A percentile compares a stretch with the other conserved stretches of the same genome.
These are phyloP conservation scores for Pristionchus exspectatus DNA, from an alignment of 2,888 invertebrate species.

Conservation along the genomic window DNA sequence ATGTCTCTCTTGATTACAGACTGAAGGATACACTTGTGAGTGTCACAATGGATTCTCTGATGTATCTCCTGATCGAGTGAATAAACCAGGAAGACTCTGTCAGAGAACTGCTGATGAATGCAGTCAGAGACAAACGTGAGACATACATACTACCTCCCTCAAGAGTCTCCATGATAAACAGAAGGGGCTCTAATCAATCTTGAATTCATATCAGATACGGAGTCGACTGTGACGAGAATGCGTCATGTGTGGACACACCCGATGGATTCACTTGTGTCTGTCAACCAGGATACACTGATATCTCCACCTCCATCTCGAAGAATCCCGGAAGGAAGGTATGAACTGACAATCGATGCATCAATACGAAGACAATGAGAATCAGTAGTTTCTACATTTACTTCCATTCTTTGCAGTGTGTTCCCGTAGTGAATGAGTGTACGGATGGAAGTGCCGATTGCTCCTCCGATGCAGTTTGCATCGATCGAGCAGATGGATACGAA, in stretches of 20 bases:
- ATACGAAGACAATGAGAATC: background rate
- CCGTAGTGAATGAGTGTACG: conserved; percentile 73
- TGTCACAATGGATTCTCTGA: conserved; percentile 73
- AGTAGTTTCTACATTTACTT: background rate
- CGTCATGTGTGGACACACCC: conserved; percentile 75
- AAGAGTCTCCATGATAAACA: no score
- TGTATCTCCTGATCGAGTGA: conserved; percentile 69
- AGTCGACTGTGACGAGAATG: conserved; percentile 74
- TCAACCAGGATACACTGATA: conserved; percentile 73
- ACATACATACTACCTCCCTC: background rate
- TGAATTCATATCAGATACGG: conserved; percentile 61
- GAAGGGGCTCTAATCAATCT: no score
- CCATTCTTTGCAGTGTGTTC: conserved; percentile 61
- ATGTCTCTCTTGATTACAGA: conserved; percentile 54
- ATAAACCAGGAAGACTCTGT: conserved; percentile 73
- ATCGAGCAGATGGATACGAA: conserved; percentile 90
- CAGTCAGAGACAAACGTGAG: conserved; percentile 62
- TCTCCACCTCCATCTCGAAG: conserved; percentile 69
- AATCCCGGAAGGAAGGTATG: conserved; percentile 71
- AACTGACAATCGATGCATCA: background rate
- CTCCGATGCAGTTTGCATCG: conserved; percentile 90
- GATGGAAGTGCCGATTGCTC: conserved; percentile 87
- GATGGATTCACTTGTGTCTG: conserved; percentile 75
- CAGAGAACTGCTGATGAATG: conserved; percentile 75
- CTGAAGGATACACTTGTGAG: conserved; percentile 72